phyloP scores from a whole-genome alignment of 2,113 vertebrate genomes.

The Cebus imitator region DNA sequence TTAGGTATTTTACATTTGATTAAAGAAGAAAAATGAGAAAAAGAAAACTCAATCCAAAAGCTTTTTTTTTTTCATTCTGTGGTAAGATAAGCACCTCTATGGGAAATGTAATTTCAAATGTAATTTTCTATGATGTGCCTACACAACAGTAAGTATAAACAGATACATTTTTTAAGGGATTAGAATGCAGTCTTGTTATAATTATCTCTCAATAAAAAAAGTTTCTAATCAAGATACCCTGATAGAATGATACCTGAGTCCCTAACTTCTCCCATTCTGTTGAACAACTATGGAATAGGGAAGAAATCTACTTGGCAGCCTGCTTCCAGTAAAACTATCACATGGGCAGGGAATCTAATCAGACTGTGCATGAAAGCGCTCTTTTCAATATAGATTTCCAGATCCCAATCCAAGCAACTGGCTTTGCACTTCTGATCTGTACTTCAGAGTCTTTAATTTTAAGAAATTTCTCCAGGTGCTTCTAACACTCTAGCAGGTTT shows the following conservation, averaged over 20 bases:
- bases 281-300: not conserved
- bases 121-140: conserved; percentile 32
- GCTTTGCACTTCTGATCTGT: not conserved
- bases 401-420: not conserved
- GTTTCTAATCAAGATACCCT: not conserved
- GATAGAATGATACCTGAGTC: not conserved
- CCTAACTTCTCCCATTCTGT: not conserved
- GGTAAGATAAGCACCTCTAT: conserved; percentile 4
- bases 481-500: not conserved
- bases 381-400: not conserved
- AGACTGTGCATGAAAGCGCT: not conserved
- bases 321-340: not conserved
- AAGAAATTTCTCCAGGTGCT: not conserved
- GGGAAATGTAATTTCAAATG: conserved; percentile 40
- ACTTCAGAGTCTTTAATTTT: not conserved
- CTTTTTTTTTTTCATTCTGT: not conserved
- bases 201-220: not conserved
- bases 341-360: not conserved
- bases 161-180: not conserved
- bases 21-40: conserved; percentile 5
- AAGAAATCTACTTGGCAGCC: not conserved
- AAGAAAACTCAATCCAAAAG: not conserved
- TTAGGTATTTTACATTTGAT: conserved; percentile 35
- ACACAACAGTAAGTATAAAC: not conserved
- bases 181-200: not conserved